Evolutionary conservation across 2,797 vertebrate genomes (phyloP), one percentile per base, ranked within the genome.

Genomic region (Hemitrygon akajei): DNA sequence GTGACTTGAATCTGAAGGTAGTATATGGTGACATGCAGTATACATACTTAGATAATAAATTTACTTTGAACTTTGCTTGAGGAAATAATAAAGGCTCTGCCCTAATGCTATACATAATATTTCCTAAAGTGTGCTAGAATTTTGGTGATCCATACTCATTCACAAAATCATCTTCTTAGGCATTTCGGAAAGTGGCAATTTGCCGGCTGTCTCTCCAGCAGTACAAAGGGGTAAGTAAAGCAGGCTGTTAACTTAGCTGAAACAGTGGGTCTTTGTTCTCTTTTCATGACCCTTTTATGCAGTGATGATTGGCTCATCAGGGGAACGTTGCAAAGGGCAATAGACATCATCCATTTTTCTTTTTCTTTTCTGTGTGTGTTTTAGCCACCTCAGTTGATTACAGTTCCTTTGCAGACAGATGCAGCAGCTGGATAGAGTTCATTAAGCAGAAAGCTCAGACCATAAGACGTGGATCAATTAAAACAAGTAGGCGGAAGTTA

Each of bases 391-490:
- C 98, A 97, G 96, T 99, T 99, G 99, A 99, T 99, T 98, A 99
- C 98, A 98, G 98, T 99, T 99, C 98, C 98, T 99, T 99, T 99
- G 98, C 98, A 99, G 98, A 99, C 98, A 99, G 98, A 99, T 99
- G 99, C 98, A 99, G 98, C 98, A 98, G 98, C 98, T 99, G 99
- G 98, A 99, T 99, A 99, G 99, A 99, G 98, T 98, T 99, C 97
- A 98, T 99, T 98, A 99, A 98, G 98, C 98, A 98, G 98, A 99
- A 99, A 99, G 98, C 99, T 98, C 98, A 99, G 97, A 99, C 98
- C 98, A 99, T 99, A 98, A 99, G 99, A 98, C 98, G 99, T 95
- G 98, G 98, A 99, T 99, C 99, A 98, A 98, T 99, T 98, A 99
- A 99, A 98, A 99, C 99, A 99, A 99, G 99, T 99, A 99, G 98